Percentiles rank a stretch among this genome's conserved stretches.
Evolutionary conservation across 2,888 invertebrate species (phyloP).

Genomic region (Metallyticus violacea): DNA sequence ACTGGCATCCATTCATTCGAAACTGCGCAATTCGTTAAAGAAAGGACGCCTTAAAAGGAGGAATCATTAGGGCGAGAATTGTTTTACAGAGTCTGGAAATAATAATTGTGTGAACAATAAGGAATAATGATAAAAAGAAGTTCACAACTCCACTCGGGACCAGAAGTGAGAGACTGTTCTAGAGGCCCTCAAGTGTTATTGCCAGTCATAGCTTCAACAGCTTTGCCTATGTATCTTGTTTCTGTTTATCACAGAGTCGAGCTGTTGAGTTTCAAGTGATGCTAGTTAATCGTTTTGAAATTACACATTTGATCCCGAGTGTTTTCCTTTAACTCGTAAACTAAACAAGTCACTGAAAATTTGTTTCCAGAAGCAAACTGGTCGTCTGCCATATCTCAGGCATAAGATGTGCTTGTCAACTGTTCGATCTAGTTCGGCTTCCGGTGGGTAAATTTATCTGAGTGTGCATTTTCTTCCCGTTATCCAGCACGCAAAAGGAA

Average conservation of each 20-base stretch:
- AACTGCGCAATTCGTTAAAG: slow-evolving; percentile 20
- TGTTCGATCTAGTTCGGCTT: too few relatives aligned
- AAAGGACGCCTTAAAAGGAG: slow-evolving; percentile 14
- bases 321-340: not conserved
- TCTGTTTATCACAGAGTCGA: not conserved
- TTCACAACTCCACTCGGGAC: not conserved
- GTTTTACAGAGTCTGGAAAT: slow-evolving; percentile 10
- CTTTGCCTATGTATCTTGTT: not conserved
- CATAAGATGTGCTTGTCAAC: too few relatives aligned
- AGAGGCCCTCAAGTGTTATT: not conserved
- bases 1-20: slow-evolving; percentile 25
- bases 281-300: not conserved
- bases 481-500: too few relatives aligned
- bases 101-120: not conserved
- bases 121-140: not conserved
- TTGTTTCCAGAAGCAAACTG: too few relatives aligned
- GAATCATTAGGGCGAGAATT: slow-evolving; percentile 7
- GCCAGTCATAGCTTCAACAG: not conserved
- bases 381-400: too few relatives aligned
- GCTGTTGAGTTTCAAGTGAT: not conserved
- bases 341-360: too few relatives aligned
- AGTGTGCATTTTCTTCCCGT: too few relatives aligned
- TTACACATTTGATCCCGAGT: too few relatives aligned
- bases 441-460: too few relatives aligned
- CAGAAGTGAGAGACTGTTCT: not conserved